A percentile compares a stretch with the other conserved stretches of the same genome.
These are phyloP conservation scores for Lycaon pictus DNA, from an alignment of 2,113 vertebrate species.

Conservation along the genomic window DNA sequence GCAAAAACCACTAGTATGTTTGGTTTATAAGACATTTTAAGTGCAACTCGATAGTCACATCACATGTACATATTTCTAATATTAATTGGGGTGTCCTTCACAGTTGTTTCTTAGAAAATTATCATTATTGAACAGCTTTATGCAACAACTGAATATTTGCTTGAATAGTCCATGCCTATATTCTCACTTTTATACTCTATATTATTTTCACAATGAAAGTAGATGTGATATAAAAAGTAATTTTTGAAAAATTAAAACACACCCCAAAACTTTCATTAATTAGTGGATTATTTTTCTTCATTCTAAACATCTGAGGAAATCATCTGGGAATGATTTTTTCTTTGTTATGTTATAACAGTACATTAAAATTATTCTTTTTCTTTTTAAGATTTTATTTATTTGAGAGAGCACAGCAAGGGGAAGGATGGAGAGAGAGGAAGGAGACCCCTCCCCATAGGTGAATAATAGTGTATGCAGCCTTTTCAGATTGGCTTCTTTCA, in stretches of 20 bases:
- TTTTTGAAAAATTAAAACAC: background rate
- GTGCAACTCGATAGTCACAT: background rate
- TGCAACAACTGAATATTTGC: background rate
- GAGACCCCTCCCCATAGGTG: background rate
- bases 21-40: background rate
- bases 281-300: background rate
- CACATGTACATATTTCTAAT: background rate
- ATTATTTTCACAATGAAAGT: constrained; percentile 4
- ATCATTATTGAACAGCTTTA: background rate
- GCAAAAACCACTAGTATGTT: background rate
- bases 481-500: background rate
- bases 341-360: background rate
- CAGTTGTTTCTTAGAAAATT: background rate
- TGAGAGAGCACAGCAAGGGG: background rate
- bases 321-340: background rate
- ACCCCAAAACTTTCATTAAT: background rate
- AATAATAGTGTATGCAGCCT: background rate
- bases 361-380: background rate
- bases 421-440: background rate
- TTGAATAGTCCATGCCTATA: background rate
- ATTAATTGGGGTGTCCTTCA: background rate
- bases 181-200: background rate
- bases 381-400: background rate
- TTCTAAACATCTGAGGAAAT: background rate
- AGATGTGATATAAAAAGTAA: background rate